phyloP scores from a whole-genome alignment of 2,113 vertebrate genomes.

The Tricholaema leucomelas region DNA sequence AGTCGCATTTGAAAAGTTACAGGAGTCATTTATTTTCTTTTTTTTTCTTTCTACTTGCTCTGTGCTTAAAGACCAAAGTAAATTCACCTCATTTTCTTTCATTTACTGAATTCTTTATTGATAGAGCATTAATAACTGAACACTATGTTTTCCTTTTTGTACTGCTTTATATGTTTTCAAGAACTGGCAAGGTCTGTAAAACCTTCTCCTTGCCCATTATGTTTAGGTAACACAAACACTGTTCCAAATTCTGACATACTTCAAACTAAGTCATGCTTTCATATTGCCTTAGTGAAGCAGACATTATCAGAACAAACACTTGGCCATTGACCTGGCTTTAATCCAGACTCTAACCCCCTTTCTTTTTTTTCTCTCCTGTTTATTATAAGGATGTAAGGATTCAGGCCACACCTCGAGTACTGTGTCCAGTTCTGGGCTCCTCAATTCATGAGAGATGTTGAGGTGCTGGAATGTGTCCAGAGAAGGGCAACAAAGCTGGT shows the following conservation, averaged over 20 bases:
- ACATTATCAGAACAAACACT: background rate
- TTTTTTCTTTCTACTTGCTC: background rate
- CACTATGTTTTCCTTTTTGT: background rate
- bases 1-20: background rate
- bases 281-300: background rate
- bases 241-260: background rate
- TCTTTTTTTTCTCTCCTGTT: background rate
- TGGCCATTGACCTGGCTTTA: background rate
- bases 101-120: background rate
- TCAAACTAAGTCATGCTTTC: background rate
- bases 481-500: too few species aligned
- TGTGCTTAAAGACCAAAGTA: background rate
- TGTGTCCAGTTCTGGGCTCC: too few species aligned
- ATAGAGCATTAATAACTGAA: background rate
- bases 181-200: background rate
- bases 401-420: too few species aligned
- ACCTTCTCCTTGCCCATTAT: background rate
- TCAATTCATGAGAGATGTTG: too few species aligned
- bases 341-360: background rate
- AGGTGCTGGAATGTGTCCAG: too few species aligned
- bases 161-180: background rate
- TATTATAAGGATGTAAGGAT: too few species aligned
- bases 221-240: background rate
- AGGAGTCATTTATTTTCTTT: background rate
- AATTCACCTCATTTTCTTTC: background rate